Percentiles rank a stretch among this genome's conserved stretches.
Conservation (phyloP, 2,888 invertebrate genomes). For the Micropterix aruncella region DNA sequence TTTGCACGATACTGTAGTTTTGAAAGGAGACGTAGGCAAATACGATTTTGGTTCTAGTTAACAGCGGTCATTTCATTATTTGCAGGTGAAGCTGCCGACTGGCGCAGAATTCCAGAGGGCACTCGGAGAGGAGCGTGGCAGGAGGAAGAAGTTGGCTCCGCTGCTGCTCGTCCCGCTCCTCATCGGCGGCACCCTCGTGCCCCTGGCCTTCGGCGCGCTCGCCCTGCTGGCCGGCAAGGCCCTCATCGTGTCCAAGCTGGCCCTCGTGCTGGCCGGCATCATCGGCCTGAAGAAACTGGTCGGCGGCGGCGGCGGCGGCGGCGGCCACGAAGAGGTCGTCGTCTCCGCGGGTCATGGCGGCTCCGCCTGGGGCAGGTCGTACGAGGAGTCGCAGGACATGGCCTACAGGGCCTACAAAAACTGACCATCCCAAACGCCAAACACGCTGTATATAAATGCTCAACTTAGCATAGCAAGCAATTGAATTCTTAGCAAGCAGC, state of each 20-base stretch:
- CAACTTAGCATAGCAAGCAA: no score
- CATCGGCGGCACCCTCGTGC: slow-evolving; percentile 68
- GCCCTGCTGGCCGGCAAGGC: slow-evolving; percentile 77
- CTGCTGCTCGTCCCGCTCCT: slow-evolving; percentile 65
- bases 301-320: slow-evolving; percentile 47
- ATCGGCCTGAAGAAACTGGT: slow-evolving; percentile 75
- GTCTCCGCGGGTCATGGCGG: slow-evolving; percentile 51
- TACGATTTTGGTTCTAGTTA: no score
- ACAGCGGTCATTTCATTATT: no score
- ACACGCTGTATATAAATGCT: no score
- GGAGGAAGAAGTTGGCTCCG: slow-evolving; percentile 60
- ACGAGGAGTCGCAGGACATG: slow-evolving; percentile 38
- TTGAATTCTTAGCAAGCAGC: no score
- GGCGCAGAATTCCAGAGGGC: slow-evolving; percentile 48
- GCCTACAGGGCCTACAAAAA: slow-evolving; percentile 39
- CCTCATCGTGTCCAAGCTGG: slow-evolving; percentile 70
- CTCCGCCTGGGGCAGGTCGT: slow-evolving; percentile 55
- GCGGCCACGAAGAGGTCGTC: slow-evolving; percentile 56
- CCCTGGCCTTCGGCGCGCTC: slow-evolving; percentile 68
- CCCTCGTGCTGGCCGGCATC: slow-evolving; percentile 68
- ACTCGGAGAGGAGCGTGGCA: slow-evolving; percentile 51
- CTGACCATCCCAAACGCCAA: no score
- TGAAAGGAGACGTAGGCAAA: no score
- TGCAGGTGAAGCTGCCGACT: slow-evolving; percentile 61
- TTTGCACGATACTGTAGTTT: no score